Evolutionary conservation across 2,888 invertebrate species (phyloP).

Genomic region (Tetranychus piercei): DNA sequence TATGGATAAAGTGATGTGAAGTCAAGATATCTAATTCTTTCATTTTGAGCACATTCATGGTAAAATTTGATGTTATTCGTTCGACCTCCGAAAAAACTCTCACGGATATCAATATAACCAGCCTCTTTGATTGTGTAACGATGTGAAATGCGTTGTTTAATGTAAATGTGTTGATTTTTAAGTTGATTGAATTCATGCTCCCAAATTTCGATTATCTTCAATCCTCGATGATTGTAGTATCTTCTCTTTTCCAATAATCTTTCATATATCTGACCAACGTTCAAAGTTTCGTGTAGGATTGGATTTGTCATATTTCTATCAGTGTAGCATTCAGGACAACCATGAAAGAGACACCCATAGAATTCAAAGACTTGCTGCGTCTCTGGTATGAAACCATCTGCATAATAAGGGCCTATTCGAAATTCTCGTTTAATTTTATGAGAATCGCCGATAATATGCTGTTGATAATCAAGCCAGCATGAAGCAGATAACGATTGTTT

Average conservation of each 20-base stretch:
- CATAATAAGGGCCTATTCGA: slow-evolving; percentile 9
- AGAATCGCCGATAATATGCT: not conserved
- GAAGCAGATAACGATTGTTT: not conserved
- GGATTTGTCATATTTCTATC: not conserved
- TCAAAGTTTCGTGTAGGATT: no score
- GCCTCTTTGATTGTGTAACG: not conserved
- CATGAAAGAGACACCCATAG: slow-evolving; percentile 4
- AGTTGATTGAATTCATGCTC: slow-evolving; percentile 25
- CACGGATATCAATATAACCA: slow-evolving; percentile 17
- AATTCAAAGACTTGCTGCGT: slow-evolving; percentile 9
- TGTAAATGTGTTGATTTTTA: not conserved
- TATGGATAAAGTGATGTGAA: slow-evolving; percentile 28
- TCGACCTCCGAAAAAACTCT: slow-evolving; percentile 29
- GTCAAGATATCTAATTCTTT: slow-evolving; percentile 25
- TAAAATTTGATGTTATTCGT: slow-evolving; percentile 28
- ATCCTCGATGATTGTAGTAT: slow-evolving; percentile 19
- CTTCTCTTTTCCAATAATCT: not conserved
- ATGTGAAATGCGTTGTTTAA: not conserved
- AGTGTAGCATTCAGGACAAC: not conserved
- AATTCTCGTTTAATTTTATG: not conserved
- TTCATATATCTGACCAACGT: not conserved
- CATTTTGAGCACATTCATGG: slow-evolving; percentile 20
- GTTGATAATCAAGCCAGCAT: slow-evolving; percentile 10
- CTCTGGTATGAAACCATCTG: slow-evolving; percentile 6
- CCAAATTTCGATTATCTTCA: slow-evolving; percentile 24